Percentiles rank a stretch among this genome's conserved stretches.
Evolutionary conservation across 2,888 invertebrate genomes (phyloP).

Genomic region (Tromatobia lineatoria): DNA sequence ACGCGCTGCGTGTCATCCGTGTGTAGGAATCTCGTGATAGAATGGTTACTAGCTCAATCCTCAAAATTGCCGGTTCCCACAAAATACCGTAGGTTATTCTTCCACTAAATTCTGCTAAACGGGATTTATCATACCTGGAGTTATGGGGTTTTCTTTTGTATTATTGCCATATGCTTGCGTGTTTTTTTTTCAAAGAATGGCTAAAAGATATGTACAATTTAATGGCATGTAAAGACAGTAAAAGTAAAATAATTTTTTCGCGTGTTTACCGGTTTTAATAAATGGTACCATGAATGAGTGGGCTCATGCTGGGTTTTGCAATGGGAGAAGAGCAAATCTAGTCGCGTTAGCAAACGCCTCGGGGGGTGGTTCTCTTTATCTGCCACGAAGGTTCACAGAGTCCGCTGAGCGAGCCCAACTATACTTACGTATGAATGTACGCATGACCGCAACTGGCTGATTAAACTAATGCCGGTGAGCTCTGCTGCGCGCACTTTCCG

Average conservation of each 20-base stretch:
- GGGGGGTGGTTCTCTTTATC: slow-evolving; percentile 41
- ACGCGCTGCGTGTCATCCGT: neutral
- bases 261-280: neutral
- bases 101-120: neutral
- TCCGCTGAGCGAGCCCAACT: slow-evolving; percentile 5
- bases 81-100: neutral
- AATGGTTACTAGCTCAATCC: slow-evolving; percentile 65
- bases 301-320: neutral
- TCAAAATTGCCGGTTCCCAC: slow-evolving; percentile 78
- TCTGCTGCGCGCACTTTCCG: slow-evolving; percentile 58
- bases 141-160: neutral
- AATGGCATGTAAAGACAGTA: neutral
- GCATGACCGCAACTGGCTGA: slow-evolving; percentile 67
- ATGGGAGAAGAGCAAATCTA: slow-evolving; percentile 12
- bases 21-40: neutral
- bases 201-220: neutral
- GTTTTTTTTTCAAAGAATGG: neutral
- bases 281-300: neutral
- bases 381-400: slow-evolving; percentile 33
- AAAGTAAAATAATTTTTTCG: neutral
- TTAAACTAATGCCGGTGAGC: slow-evolving; percentile 71
- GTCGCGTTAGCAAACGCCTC: slow-evolving; percentile 31
- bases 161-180: neutral
- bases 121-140: neutral
- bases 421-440: slow-evolving; percentile 35